Evolutionary conservation across 2,888 invertebrate species (phyloP), one percentile per base, ranked within the genome.

Genomic region (Metalampra italica): DNA sequence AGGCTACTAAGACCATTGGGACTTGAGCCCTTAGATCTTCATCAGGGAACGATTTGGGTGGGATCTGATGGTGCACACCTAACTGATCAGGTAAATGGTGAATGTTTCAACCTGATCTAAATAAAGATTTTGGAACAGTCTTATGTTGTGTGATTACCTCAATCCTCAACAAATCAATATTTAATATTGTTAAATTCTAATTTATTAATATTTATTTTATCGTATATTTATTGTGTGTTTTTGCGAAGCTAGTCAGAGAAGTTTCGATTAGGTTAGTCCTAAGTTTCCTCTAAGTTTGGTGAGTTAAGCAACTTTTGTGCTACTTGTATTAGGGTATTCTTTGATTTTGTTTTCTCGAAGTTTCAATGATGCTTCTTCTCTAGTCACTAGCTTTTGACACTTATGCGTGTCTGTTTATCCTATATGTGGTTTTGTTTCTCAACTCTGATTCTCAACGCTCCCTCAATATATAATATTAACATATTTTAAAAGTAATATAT

Each of bases 231-330:
- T 75, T 71, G 63, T 70, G 66, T 66, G 59, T 64, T 57, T 64
- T 68, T 67, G 65, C 78, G 78, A 81, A 76, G 78, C 88, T 89
- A 89, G 88, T 88, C 88, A 88, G 73, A 69, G 67, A 77, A 73
- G 76, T 81, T 75, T 81, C 64, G 70, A 67, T 79, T 77, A 78
- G 66, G 68, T 78, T 81, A 79, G 73, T 65, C 63, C 68, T 75
- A 76, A 77, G 80, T 75, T 76, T 70, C 36, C 11, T 36, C 11
- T 36, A 11, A 62, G 55, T 67, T 73, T 66, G 67, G 64, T 63
- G 67, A 75, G 66, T 70, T 37, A 38, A 45, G 29, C 65, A 64
- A 71, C 65, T 69, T 61, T 60, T 59, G 62, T 64, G 61, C 59
- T 71, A 68, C 67, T 77, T 64, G 57, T 67, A 68, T 68, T 69